Percentiles rank a stretch among this genome's conserved stretches.
Conservation (phyloP, 2,888 invertebrate genomes). For the Zeuzera pyrina region DNA sequence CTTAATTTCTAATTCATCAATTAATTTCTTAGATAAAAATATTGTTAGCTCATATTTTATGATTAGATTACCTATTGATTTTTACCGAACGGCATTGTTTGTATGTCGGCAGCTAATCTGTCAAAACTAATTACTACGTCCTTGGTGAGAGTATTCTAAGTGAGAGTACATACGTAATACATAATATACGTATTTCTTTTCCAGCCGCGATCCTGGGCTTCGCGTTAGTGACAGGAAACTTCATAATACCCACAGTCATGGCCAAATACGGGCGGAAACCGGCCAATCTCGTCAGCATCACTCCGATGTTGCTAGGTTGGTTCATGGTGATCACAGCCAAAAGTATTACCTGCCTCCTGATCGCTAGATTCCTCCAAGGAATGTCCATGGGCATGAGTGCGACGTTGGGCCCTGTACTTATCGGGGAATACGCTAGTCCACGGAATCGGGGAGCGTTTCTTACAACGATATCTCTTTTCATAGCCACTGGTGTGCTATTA, state of each 20-base stretch:
- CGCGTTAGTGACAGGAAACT: slow-evolving; percentile 32
- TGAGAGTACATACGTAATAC: too few relatives aligned
- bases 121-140: too few relatives aligned
- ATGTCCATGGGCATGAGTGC: slow-evolving; percentile 66
- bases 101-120: too few relatives aligned
- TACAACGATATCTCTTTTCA: slow-evolving; percentile 66
- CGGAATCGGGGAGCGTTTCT: slow-evolving; percentile 72
- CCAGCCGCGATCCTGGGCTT: slow-evolving; percentile 38
- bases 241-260: slow-evolving; percentile 43
- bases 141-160: too few relatives aligned
- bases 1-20: too few relatives aligned
- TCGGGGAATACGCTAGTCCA: slow-evolving; percentile 69
- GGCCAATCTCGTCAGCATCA: slow-evolving; percentile 50
- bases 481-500: slow-evolving; percentile 69
- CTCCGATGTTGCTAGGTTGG: slow-evolving; percentile 67
- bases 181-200: slow-evolving; percentile 17
- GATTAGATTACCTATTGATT: too few relatives aligned
- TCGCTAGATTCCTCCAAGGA: slow-evolving; percentile 47
- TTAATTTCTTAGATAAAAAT: too few relatives aligned
- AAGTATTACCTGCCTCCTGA: slow-evolving; percentile 35
- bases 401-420: slow-evolving; percentile 56
- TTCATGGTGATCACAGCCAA: slow-evolving; percentile 39
- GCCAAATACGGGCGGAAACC: slow-evolving; percentile 65
- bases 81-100: too few relatives aligned
- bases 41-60: too few relatives aligned